Conservation (phyloP, 2,888 invertebrate species). For the Agrotis segetum region DNA sequence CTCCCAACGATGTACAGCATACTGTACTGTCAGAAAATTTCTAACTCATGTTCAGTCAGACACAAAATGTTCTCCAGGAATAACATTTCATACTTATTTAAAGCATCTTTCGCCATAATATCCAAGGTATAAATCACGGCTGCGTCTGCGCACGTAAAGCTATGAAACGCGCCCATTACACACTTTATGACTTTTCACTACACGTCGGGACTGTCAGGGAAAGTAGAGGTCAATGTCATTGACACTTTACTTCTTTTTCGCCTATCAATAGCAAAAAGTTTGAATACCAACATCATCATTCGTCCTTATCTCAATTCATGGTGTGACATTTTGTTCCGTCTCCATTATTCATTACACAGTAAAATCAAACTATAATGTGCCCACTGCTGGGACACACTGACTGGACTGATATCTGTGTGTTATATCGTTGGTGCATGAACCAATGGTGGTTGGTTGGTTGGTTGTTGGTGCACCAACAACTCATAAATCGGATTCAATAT, state of each 20-base stretch:
- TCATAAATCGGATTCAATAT: no score
- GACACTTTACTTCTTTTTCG: neutral
- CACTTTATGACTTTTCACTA: slow-evolving; percentile 36
- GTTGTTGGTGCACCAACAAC: no score
- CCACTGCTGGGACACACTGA: no score
- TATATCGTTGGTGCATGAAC: no score
- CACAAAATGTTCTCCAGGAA: slow-evolving; percentile 17
- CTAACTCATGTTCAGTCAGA: neutral
- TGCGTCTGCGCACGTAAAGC: slow-evolving; percentile 35
- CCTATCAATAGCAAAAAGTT: no score
- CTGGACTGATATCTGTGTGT: no score
- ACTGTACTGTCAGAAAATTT: neutral
- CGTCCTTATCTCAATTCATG: no score
- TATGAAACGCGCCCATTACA: slow-evolving; percentile 40
- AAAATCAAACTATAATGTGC: no score
- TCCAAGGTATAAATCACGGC: slow-evolving; percentile 41
- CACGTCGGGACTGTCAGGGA: neutral
- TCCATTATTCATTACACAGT: no score
- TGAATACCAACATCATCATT: no score
- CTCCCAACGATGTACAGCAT: neutral
- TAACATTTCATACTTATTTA: slow-evolving; percentile 34
- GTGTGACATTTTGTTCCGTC: no score
- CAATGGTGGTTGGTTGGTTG: no score
- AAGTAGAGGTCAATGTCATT: slow-evolving; percentile 10
- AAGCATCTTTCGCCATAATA: slow-evolving; percentile 44